phyloP scores from a whole-genome alignment of 2,797 vertebrate species.

The Rhynchotus rufescens region DNA sequence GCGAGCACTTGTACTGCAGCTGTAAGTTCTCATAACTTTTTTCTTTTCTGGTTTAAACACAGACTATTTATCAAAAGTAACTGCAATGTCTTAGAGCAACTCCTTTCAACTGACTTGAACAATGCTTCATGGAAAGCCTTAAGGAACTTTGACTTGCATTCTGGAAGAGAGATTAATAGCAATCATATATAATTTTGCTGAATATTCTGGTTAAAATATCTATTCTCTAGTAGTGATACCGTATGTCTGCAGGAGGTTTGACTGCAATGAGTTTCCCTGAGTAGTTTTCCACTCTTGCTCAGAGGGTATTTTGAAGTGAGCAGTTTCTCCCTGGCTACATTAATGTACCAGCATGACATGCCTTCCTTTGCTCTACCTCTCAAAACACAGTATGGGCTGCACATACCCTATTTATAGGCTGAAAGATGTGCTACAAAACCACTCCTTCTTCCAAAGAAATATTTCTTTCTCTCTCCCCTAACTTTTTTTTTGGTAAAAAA shows the following conservation, averaged over 20 bases:
- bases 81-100: neutral
- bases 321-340: neutral
- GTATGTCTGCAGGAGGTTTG: neutral
- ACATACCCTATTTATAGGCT: too few species aligned
- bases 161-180: neutral
- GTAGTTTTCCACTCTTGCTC: neutral
- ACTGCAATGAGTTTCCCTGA: neutral
- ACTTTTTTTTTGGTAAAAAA: neutral
- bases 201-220: neutral
- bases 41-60: neutral
- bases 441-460: neutral
- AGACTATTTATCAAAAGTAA: neutral
- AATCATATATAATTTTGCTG: neutral
- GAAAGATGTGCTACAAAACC: neutral
- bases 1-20: neutral
- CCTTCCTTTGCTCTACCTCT: neutral
- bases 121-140: neutral
- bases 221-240: neutral
- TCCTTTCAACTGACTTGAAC: neutral
- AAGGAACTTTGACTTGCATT: neutral
- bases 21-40: neutral
- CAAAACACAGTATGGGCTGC: accelerated
- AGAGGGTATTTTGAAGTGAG: neutral
- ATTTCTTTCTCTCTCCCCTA: neutral
- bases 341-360: neutral